A percentile compares a stretch with the other conserved stretches of the same genome.
These are phyloP conservation scores for Psylliodes chrysocephalus DNA, from an alignment of 2,888 invertebrate genomes.

Conservation along the genomic window DNA sequence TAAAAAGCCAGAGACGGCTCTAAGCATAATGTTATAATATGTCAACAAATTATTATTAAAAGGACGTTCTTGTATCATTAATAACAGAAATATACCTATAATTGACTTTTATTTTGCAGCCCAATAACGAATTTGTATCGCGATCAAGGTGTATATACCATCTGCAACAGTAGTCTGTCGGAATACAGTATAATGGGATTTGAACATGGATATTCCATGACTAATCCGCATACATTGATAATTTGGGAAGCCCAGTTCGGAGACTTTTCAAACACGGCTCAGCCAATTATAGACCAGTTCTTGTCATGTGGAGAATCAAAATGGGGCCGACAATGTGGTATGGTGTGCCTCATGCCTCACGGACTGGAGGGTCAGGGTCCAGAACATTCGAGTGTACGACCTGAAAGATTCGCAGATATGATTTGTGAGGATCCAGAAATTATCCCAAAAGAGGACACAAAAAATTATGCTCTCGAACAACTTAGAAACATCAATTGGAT, in stretches of 20 bases:
- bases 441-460: slow-evolving; percentile 86
- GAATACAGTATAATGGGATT: slow-evolving; percentile 88
- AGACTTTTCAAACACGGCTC: slow-evolving; percentile 98
- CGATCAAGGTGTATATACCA: slow-evolving; percentile 96
- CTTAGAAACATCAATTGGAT: slow-evolving; percentile 97
- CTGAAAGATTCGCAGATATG: slow-evolving; percentile 93
- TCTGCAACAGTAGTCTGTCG: slow-evolving; percentile 97
- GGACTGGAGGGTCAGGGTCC: slow-evolving; percentile 97
- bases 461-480: slow-evolving; percentile 89
- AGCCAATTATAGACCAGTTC: slow-evolving; percentile 95
- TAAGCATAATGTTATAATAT: too few species aligned
- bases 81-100: too few species aligned
- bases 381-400: slow-evolving; percentile 90
- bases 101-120: too few species aligned
- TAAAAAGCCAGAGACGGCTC: too few species aligned
- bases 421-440: slow-evolving; percentile 95
- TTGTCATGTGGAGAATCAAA: slow-evolving; percentile 94
- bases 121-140: slow-evolving; percentile 93
- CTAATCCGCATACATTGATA: slow-evolving; percentile 95
- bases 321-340: slow-evolving; percentile 96
- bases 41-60: too few species aligned
- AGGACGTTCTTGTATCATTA: too few species aligned
- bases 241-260: slow-evolving; percentile 99
- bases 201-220: slow-evolving; percentile 84
- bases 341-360: slow-evolving; percentile 95